phyloP scores from a whole-genome alignment of 2,797 vertebrate species.

The Melanotaenia parkinsoni region DNA sequence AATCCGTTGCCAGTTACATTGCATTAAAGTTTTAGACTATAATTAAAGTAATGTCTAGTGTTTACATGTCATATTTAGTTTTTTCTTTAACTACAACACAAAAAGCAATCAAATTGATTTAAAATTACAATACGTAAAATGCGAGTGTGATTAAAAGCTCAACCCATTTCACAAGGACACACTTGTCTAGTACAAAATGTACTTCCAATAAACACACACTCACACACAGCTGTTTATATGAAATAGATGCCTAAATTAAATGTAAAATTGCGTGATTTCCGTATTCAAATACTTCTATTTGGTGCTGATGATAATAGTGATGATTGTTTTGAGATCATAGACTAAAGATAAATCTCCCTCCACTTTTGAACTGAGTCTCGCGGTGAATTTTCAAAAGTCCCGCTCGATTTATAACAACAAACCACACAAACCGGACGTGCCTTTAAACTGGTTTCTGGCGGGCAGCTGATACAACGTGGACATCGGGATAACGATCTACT shows the following conservation, averaged over 20 bases:
- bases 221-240: neutral
- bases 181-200: neutral
- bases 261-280: neutral
- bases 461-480: conserved; percentile 25
- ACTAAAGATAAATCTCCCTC: conserved; percentile 63
- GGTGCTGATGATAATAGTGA: neutral
- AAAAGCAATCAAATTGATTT: neutral
- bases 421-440: conserved; percentile 24
- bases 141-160: neutral
- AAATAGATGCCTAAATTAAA: neutral
- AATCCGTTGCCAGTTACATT: neutral
- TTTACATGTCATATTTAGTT: conserved; percentile 6
- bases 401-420: conserved; percentile 76
- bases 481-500: neutral
- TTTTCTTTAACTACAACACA: neutral
- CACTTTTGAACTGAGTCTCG: conserved; percentile 53
- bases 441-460: conserved; percentile 42
- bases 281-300: neutral
- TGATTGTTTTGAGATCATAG: neutral
- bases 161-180: neutral
- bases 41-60: neutral
- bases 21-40: neutral
- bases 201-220: neutral
- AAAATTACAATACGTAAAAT: neutral
- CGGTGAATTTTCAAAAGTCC: conserved; percentile 84